Base-by-base conservation (phyloP, 2,113 vertebrate genomes). In the Oncorhynchus keta region DNA sequence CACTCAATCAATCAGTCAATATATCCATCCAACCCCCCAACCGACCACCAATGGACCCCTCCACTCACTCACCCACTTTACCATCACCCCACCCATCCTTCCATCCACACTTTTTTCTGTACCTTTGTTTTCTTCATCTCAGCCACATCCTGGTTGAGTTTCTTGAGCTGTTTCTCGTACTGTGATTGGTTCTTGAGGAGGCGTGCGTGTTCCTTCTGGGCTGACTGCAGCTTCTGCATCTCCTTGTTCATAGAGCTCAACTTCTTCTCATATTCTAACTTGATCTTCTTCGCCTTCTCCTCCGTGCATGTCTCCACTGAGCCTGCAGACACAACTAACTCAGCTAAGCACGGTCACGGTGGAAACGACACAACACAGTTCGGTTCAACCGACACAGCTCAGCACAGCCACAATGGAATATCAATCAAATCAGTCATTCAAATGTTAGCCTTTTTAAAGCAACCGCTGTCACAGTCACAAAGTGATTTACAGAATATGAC, bases 51-150 rank as follows among this genome's bases (percentile, higher is more conserved):
- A 6, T 55, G 11, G 1, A 39, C 7, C 6, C 18, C 12, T 9
- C 2, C 9, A 12, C 51, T 7, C 35, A 7, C 35, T 7, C 35
- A 35, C 6, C 35, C 35, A 35, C 35, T 35, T 35, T 35, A 35
- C 35, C 35, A 35, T 35, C 35, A 2, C 35, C 35, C 35, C 35
- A 9, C 35, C 35, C 39, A 20, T 13, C 26, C 66, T 68, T 9
- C 64, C 24, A 8, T 68, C 8, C 67, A 30, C 30, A 55, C 3
- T 67, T 1, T 12, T 66, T n/a, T n/a, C n/a, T 28, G 16, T 88
- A 99, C 98, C 96, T 99, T 99, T 28, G 96, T 99, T 86, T 99
- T 99, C 91, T 99, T 99, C 98, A 99, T 99, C 85, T 99, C 98
- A 2, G 87, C 90, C 82, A 99, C 97, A 30, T 99, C 98, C 87